Percentiles rank a stretch among this genome's conserved stretches.
These are phyloP conservation scores for Trichonephila clavipes DNA, from an alignment of 1,140 invertebrate genomes.

Conservation along the genomic window DNA sequence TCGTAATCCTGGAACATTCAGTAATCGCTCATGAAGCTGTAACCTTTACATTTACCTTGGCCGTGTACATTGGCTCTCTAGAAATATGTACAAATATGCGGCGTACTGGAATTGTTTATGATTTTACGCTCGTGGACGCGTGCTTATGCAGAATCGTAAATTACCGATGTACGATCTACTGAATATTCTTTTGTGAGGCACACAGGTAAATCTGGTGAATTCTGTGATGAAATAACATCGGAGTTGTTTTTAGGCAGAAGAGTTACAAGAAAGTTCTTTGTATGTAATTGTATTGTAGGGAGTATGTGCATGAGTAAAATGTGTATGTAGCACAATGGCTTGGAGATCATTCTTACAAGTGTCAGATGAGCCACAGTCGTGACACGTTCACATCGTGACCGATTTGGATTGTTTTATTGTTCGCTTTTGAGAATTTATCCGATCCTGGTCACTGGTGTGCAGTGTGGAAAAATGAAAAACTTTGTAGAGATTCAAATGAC, in stretches of 20 bases:
- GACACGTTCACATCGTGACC: background rate
- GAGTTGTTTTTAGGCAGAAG: background rate
- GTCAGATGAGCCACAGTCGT: background rate
- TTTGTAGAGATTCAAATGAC: no score
- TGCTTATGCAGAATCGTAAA: background rate
- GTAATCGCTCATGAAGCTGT: background rate
- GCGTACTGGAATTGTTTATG: constrained; percentile 39
- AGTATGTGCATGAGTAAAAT: background rate
- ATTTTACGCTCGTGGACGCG: constrained; percentile 16
- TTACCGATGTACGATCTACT: background rate
- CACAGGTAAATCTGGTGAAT: background rate
- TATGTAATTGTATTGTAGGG: background rate
- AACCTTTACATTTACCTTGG: constrained; percentile 46
- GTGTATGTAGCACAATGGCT: background rate
- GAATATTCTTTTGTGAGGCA: background rate
- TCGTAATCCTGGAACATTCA: background rate
- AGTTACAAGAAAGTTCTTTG: background rate
- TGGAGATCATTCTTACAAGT: background rate
- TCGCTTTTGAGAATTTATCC: background rate
- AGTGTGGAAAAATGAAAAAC: no score
- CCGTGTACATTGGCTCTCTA: constrained; percentile 19
- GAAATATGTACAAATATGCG: background rate
- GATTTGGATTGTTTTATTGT: background rate
- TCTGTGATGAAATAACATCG: background rate
- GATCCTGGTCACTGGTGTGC: background rate